Percentiles rank a stretch among this genome's conserved stretches.
These are phyloP conservation scores for Scelioninae gen. 1 DNA, from an alignment of 2,888 invertebrate species.

Conservation along the genomic window DNA sequence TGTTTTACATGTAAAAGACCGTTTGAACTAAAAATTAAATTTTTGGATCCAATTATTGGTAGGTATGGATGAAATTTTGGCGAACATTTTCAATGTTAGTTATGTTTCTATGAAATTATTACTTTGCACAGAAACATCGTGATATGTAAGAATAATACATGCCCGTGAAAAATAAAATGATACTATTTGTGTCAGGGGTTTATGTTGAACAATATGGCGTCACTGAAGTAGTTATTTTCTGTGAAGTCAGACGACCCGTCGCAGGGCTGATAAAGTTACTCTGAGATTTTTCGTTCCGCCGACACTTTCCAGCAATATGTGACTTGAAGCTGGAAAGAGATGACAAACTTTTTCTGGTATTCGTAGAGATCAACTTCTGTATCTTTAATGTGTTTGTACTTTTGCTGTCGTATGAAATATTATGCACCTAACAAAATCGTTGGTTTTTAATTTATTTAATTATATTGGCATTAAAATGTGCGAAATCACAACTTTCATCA, in stretches of 20 bases:
- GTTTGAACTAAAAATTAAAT: no score
- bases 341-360: constrained; percentile 36
- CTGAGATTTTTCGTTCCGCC: constrained; percentile 48
- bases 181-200: constrained; percentile 19
- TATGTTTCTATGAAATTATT: no score
- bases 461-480: not conserved
- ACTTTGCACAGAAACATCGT: not conserved
- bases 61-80: no score
- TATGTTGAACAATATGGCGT: constrained; percentile 48
- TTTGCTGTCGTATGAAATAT: constrained; percentile 8
- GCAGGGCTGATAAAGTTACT: constrained; percentile 48
- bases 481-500: constrained; percentile 8
- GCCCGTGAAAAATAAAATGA: not conserved
- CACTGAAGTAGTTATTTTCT: constrained; percentile 57
- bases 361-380: constrained; percentile 13
- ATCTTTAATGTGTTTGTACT: constrained; percentile 7
- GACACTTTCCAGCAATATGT: constrained; percentile 37
- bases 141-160: not conserved
- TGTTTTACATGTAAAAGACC: no score
- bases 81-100: no score
- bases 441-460: constrained; percentile 6
- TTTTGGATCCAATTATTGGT: no score
- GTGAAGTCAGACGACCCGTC: constrained; percentile 57
- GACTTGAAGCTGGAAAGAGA: constrained; percentile 28
- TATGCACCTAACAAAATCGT: not conserved